A percentile compares a stretch with the other conserved stretches of the same genome.
Conservation (phyloP, 2,797 vertebrate species). For the Lithobates sylvaticus region DNA sequence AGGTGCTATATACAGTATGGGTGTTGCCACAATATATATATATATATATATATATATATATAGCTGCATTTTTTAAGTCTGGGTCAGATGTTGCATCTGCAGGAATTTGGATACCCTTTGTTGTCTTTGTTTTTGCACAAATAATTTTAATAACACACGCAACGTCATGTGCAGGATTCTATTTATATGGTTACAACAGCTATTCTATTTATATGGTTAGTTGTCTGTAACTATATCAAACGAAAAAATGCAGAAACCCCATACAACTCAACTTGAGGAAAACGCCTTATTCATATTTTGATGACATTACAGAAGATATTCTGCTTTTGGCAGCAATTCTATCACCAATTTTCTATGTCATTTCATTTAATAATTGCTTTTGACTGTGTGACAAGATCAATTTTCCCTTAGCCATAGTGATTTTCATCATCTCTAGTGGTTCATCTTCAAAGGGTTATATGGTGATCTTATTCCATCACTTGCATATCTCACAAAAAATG, state of each 20-base stretch:
- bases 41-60: too few species aligned
- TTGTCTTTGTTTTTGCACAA: too few species aligned
- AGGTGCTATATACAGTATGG: too few species aligned
- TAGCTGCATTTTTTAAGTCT: too few species aligned
- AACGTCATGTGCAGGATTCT: background rate
- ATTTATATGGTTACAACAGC: background rate
- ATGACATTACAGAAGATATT: slow-evolving; percentile 51
- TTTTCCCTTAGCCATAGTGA: slow-evolving; percentile 53
- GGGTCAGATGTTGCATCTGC: too few species aligned
- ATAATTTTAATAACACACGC: background rate
- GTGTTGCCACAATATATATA: too few species aligned
- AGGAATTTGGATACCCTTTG: too few species aligned
- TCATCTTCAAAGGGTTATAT: slow-evolving; percentile 51
- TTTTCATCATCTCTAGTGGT: slow-evolving; percentile 44
- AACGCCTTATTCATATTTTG: slow-evolving; percentile 50
- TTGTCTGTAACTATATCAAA: background rate
- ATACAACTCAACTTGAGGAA: slow-evolving; percentile 24
- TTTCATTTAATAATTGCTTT: slow-evolving; percentile 62
- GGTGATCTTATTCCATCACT: slow-evolving; percentile 40
- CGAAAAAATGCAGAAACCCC: background rate
- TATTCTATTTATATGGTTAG: background rate
- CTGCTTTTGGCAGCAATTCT: slow-evolving; percentile 46
- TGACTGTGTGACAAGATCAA: slow-evolving; percentile 58
- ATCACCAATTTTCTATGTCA: slow-evolving; percentile 56
- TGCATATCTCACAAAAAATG: slow-evolving; percentile 13